Base-by-base conservation (phyloP, 2,888 invertebrate species). In the Calameuta filiformis region DNA sequence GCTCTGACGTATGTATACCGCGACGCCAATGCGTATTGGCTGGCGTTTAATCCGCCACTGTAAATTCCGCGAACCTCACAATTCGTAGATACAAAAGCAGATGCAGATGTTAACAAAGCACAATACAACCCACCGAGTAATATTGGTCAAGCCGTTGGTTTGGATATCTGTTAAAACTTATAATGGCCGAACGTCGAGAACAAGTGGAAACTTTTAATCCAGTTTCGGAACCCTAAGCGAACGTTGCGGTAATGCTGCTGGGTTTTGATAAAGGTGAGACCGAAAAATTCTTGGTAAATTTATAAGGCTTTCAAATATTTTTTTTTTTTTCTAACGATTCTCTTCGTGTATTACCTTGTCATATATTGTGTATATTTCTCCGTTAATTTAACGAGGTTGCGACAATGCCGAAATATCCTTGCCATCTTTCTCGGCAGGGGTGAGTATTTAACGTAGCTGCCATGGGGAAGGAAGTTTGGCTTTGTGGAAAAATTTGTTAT, bases 171-270 rank as follows among this genome's bases (percentile, higher is more conserved):
- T 79, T 77, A 79, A 69, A 77, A 76, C 76, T 77, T 77, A 76
- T 79, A 81, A 80, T 76, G 77, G 75, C 68, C 73, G 69, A 68
- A 40, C 33, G 75, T 77, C 75, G 69, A 78, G 79, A 76, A 30
- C 79, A 73, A 35, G 73, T 68, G 75, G 40, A 81, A 83, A 83
- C 80, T 84, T 84, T 82, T 76, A 84, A 82, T 84, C 80, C 80
- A 83, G 81, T 84, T 84, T 83, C 78, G 75, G 77, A 77, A 69
- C 73, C 15, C 75, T 69, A 76, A 73, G 73, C 68, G 76, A 33
- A 68, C 35, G 56, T 56, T 23, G 23, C 56, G 0, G 23, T 56
- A 56, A 56, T 9, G 23, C 23, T 1, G 56, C 23, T 56, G 9
- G 56, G 12, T 35, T 56, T 23, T 23, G 56, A 56, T 2, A 56